Conservation (phyloP, 2,113 vertebrate genomes). For the Eupsittula cactorum region DNA sequence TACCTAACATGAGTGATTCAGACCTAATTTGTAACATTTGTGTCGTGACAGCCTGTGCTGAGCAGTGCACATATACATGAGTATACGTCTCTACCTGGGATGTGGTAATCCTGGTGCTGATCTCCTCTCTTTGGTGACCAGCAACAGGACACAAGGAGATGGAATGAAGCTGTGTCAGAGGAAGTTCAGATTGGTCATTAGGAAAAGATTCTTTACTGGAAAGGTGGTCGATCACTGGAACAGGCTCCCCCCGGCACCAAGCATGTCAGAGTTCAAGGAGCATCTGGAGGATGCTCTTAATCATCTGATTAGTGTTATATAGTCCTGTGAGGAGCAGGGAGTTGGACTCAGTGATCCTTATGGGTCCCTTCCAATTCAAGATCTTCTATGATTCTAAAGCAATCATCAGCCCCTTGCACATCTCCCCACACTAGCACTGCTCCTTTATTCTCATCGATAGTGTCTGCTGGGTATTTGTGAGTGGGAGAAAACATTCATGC, state of each 20-base stretch:
- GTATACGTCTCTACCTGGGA: not conserved
- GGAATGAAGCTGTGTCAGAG: not conserved
- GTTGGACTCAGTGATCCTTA: not conserved
- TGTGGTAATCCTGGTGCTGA: not conserved
- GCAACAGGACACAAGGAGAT: not conserved
- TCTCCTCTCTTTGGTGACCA: not conserved
- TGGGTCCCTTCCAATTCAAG: not conserved
- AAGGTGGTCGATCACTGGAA: not conserved
- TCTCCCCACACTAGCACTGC: not conserved
- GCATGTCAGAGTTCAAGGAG: not conserved
- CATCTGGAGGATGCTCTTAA: not conserved
- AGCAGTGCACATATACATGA: not conserved
- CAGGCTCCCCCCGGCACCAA: not conserved
- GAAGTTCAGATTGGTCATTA: not conserved
- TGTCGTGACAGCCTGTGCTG: not conserved
- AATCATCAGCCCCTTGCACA: not conserved
- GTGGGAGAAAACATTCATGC: not conserved
- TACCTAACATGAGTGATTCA: not conserved
- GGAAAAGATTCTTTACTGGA: not conserved
- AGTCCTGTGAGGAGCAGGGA: not conserved
- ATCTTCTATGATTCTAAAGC: not conserved
- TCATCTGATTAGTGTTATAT: not conserved
- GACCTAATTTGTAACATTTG: not conserved
- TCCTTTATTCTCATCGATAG: not conserved
- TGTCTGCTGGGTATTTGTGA: not conserved